Conservation (phyloP, 2,888 invertebrate genomes). For the Parnassius smintheus region DNA sequence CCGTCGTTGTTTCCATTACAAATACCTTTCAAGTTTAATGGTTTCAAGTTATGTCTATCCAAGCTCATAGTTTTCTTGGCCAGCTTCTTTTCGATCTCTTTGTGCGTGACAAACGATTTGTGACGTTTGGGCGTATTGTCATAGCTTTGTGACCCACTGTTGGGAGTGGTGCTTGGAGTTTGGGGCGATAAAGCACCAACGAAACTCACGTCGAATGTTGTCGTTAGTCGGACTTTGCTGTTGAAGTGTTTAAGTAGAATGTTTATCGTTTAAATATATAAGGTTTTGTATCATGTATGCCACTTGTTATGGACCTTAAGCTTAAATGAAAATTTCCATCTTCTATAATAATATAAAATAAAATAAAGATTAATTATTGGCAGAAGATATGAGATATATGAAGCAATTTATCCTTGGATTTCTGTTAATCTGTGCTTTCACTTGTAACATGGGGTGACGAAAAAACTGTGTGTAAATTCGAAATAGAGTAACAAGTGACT, state of each 20-base stretch:
- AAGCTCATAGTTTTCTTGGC: constrained; percentile 62
- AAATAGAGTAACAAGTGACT: too few relatives aligned
- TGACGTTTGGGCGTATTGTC: constrained; percentile 56
- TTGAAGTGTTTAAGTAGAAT: neutral
- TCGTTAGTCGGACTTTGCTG: constrained; percentile 70
- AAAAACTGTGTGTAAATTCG: too few relatives aligned
- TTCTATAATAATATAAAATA: too few relatives aligned
- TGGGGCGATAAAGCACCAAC: constrained; percentile 51
- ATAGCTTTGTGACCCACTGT: constrained; percentile 42
- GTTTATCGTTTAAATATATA: too few relatives aligned
- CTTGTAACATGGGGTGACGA: too few relatives aligned
- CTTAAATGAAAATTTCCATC: too few relatives aligned
- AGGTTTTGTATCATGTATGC: too few relatives aligned
- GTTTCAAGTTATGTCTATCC: constrained; percentile 62
- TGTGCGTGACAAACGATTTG: constrained; percentile 58
- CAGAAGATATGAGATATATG: too few relatives aligned
- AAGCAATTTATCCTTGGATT: too few relatives aligned
- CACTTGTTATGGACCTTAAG: too few relatives aligned
- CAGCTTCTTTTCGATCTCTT: constrained; percentile 47
- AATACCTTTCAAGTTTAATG: constrained; percentile 68
- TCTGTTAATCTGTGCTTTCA: too few relatives aligned
- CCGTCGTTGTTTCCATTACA: constrained; percentile 60
- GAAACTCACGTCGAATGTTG: constrained; percentile 73
- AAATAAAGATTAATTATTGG: too few relatives aligned
- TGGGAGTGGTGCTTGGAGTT: constrained; percentile 45